Evolutionary conservation across 2,113 vertebrate species (phyloP), one percentile per base, ranked within the genome.

Genomic region (Dromas ardeola): DNA sequence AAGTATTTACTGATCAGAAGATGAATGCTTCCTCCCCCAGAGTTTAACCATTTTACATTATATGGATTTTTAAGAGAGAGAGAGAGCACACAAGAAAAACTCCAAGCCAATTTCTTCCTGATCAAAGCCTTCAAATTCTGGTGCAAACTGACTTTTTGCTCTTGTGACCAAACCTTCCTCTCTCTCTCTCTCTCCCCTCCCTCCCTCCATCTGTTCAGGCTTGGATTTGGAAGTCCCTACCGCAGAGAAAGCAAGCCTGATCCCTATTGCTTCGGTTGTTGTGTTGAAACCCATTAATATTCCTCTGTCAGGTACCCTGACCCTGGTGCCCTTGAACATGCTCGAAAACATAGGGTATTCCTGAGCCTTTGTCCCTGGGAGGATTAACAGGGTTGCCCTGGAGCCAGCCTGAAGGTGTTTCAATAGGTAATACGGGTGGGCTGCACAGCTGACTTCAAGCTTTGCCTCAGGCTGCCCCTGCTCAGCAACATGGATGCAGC

Each of bases 341-440:
- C 59, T 88, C 3, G 13, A 69, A 79, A 76, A 10, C 70, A 79
- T 9, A 83, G 76, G 83, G 67, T 92, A 83, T 95, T 83, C 76
- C 91, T 63, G 67, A 91, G 86, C 80, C 93, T 86, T 95, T 96
- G 83, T 86, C 94, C 96, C 93, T 95, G 88, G n/a, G 86, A 94
- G 88, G 91, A 95, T 95, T 94, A 94, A 62, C 94, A 97, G 93
- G 69, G 72, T 12, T 97, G 86, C 94, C 94, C 91, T 59, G 93
- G 45, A 95, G 96, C 94, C 93, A 96, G 93, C 95, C 91, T 70
- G 95, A 23, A 95, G 94, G 91, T 84, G 55, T 86, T 94, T 87
- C 63, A 50, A 62, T 91, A 81, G 88, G 91, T 95, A 91, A 78
- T 58, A 67, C 0, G 45, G 93, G 93, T 96, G 94, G 93, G 88